phyloP scores from a whole-genome alignment of 2,797 vertebrate genomes.

The Sebastes oblongus region DNA sequence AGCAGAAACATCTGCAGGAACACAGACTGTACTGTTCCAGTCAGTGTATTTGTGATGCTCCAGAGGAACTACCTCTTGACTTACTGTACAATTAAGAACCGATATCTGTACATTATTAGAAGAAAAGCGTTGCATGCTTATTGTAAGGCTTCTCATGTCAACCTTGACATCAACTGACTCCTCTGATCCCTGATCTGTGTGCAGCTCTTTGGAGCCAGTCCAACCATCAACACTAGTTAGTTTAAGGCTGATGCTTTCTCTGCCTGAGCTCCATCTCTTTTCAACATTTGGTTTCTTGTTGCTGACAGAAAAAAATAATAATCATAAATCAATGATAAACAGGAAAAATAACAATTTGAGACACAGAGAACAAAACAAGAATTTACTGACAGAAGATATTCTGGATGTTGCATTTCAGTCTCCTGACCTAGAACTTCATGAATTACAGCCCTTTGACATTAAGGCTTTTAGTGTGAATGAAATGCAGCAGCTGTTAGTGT shows the following conservation, averaged over 20 bases:
- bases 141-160: conserved; percentile 66
- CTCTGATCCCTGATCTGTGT: background rate
- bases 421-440: background rate
- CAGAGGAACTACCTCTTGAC: conserved; percentile 8
- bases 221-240: background rate
- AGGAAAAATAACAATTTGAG: background rate
- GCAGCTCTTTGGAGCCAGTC: background rate
- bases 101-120: conserved; percentile 57
- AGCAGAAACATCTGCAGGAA: conserved; percentile 25
- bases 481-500: background rate
- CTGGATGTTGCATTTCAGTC: background rate
- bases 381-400: background rate
- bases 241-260: conserved; percentile 32
- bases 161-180: conserved; percentile 5
- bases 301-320: background rate
- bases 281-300: conserved; percentile 1
- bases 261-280: background rate
- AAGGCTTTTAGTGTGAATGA: conserved; percentile 31
- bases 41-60: background rate
- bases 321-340: background rate
- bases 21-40: background rate
- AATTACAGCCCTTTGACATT: conserved; percentile 43
- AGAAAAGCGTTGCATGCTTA: conserved; percentile 42
- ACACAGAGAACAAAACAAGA: background rate
- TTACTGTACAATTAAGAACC: conserved; percentile 59